Base-by-base conservation (phyloP, 2,797 vertebrate species). In the Epinephelus awoara region DNA sequence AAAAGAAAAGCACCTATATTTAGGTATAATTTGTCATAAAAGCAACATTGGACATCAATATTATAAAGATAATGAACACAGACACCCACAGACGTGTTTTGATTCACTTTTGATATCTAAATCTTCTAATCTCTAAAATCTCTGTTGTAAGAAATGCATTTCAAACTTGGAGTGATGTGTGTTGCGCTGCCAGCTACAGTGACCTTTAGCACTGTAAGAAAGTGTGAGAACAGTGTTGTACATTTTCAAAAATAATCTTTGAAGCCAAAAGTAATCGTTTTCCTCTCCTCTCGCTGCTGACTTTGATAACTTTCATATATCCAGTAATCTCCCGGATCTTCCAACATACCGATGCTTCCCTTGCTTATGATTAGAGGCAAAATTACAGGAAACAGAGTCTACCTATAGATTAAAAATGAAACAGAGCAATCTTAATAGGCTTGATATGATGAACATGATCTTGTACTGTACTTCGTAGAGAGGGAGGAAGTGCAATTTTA, bases 361-460 rank as follows among this genome's bases (percentile, higher is more conserved):
- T 65, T 75, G 21, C 9, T 27, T 17, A 49, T 66, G 40, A 77
- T 62, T 59, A 77, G 19, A 63, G 9, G 58, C 9, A 44, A 67
- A 84, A 59, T n/a, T 57, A 34, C 34, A 34, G 47, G 21, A 64
- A 47, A 50, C 50, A 46, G 51, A 13, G 54, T 72, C 27, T 40
- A 61, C 62, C 51, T 79, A 68, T 68, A 54, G 57, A 65, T 50
- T 46, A 59, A 70, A 86, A 51, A 50, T 57, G 14, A 83, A 18
- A 46, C 46, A 73, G 54, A 54, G 18, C 21, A 52, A 17, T 72
- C 56, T 64, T 80, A 80, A 83, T 51, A 72, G 61, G 73, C 66
- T 74, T 80, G 59, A 62, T 70, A 59, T 79, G 65, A 74, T 78
- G 67, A 92, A 46, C 77, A 77, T 47, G 61, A 90, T 83, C 79